Conservation (phyloP, 1,140 invertebrate genomes). For the Bombus soroeensis region DNA sequence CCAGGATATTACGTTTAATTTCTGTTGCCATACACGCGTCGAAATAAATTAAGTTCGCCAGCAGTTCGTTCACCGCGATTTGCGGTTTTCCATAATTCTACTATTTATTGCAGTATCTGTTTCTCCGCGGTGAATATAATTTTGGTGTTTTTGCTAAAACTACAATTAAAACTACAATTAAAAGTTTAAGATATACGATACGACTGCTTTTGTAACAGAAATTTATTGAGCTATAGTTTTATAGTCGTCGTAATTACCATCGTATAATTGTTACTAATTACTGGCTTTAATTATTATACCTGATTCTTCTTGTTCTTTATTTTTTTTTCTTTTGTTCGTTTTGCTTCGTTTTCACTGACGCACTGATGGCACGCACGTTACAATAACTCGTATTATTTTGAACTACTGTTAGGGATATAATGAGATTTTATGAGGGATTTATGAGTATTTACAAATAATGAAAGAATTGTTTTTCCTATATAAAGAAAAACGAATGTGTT, state of each 20-base stretch:
- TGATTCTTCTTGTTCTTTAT: neutral
- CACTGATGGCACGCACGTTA: neutral
- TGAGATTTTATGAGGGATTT: too few species aligned
- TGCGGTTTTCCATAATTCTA: slow-evolving; percentile 44
- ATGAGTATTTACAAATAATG: neutral
- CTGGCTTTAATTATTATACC: neutral
- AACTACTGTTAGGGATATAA: neutral
- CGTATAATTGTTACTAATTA: neutral
- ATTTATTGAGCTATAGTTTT: neutral
- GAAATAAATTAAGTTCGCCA: slow-evolving; percentile 56
- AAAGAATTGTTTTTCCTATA: neutral
- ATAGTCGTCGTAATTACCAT: neutral
- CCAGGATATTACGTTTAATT: slow-evolving; percentile 57
- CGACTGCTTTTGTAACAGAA: neutral
- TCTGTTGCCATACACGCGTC: slow-evolving; percentile 38
- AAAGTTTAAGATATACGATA: neutral
- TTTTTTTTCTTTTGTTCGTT: neutral
- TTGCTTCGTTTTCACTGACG: neutral
- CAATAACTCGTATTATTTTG: neutral
- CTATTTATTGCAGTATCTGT: slow-evolving; percentile 31
- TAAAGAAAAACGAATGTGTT: too few species aligned
- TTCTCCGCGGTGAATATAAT: too few species aligned
- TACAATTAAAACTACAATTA: too few species aligned
- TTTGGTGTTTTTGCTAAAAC: too few species aligned
- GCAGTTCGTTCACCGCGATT: slow-evolving; percentile 22